These are phyloP conservation scores for Epinotia nisella DNA, from an alignment of 2,888 invertebrate genomes.

Conservation along the genomic window DNA sequence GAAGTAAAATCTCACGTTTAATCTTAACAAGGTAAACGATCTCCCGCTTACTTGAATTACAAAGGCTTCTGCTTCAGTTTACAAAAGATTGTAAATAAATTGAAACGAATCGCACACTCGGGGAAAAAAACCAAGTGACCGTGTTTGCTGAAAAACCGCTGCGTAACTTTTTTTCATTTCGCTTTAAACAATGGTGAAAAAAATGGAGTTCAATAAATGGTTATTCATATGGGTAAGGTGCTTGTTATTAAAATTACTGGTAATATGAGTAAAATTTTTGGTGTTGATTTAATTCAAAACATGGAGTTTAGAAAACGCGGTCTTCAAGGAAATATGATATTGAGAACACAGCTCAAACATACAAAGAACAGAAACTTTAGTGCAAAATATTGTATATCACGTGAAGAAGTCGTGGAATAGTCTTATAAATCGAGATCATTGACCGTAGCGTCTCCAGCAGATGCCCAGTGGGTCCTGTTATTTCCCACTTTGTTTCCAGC, in stretches of 20 bases:
- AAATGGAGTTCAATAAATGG: not conserved
- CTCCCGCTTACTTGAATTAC: slow-evolving; percentile 47
- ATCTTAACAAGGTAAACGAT: slow-evolving; percentile 37
- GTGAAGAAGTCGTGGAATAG: not conserved
- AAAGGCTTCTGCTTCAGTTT: slow-evolving; percentile 57
- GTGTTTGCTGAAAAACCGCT: slow-evolving; percentile 51
- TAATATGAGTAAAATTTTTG: too few species aligned
- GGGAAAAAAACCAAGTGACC: slow-evolving; percentile 44
- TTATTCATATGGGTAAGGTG: too few species aligned
- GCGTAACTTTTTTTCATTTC: slow-evolving; percentile 45
- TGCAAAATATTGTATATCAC: not conserved
- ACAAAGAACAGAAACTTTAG: not conserved
- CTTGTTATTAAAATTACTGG: too few species aligned
- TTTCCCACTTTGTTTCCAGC: slow-evolving; percentile 43
- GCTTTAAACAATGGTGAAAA: slow-evolving; percentile 43
- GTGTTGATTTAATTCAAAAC: too few species aligned
- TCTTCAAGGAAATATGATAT: not conserved
- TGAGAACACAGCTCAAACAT: too few species aligned
- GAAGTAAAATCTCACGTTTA: slow-evolving; percentile 34
- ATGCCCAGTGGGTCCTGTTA: slow-evolving; percentile 27
- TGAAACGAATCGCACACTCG: slow-evolving; percentile 60
- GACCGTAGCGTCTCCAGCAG: not conserved
- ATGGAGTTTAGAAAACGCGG: not conserved
- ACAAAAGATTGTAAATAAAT: slow-evolving; percentile 57
- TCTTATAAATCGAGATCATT: slow-evolving; percentile 18